phyloP scores from a whole-genome alignment of 2,797 vertebrate genomes.

The Phalanger gymnotis region DNA sequence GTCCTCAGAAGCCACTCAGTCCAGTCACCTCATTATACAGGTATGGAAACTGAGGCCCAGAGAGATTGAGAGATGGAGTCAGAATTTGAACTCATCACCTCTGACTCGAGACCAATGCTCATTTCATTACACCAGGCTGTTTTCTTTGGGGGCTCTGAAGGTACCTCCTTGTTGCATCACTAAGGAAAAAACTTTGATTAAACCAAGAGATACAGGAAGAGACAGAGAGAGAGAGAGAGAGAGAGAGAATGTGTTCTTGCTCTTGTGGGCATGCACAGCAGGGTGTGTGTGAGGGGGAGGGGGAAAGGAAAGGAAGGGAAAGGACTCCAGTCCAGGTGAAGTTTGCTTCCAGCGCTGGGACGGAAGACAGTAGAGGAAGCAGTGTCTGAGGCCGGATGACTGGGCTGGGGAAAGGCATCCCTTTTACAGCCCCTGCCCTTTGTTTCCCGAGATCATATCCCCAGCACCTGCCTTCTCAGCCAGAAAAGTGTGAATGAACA shows the following conservation, averaged over 20 bases:
- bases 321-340: background rate
- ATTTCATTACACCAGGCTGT: background rate
- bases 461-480: constrained; percentile 52
- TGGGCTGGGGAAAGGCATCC: background rate
- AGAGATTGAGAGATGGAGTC: background rate
- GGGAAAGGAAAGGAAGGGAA: background rate
- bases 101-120: background rate
- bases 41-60: background rate
- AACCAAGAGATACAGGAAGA: too few relatives aligned
- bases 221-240: too few relatives aligned
- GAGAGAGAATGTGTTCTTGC: too few relatives aligned
- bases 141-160: background rate
- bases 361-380: background rate
- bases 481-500: background rate
- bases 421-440: fast-evolving
- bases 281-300: fast-evolving
- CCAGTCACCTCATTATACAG: background rate
- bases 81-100: background rate
- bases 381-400: background rate
- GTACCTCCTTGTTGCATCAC: background rate
- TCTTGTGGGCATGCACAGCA: too few relatives aligned
- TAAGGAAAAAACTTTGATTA: background rate
- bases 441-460: constrained; percentile 30
- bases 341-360: background rate
- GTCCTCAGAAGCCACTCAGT: background rate